Evolutionary conservation across 2,888 invertebrate species (phyloP).

Genomic region (Diarsia rubi): DNA sequence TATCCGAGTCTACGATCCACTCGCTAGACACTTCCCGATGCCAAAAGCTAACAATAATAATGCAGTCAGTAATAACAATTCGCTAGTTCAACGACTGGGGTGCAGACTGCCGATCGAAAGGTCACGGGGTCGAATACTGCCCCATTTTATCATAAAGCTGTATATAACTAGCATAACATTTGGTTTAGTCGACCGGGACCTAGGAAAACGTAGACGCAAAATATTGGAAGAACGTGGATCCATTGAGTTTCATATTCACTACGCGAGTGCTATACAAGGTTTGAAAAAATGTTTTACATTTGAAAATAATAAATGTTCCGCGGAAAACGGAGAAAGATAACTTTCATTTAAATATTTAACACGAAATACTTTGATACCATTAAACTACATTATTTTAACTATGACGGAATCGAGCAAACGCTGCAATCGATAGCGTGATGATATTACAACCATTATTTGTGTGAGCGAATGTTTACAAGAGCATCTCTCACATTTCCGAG

Average conservation of each 20-base stretch:
- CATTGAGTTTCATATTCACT: conserved; percentile 18
- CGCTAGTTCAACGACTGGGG: conserved; percentile 40
- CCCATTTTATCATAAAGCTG: conserved; percentile 30
- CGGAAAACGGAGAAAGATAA: conserved; percentile 17
- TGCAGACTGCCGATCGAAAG: conserved; percentile 45
- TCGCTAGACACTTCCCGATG: conserved; percentile 19
- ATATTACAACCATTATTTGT: conserved; percentile 67
- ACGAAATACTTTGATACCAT: conserved; percentile 22
- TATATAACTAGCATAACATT: conserved; percentile 32
- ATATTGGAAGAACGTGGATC: conserved; percentile 20
- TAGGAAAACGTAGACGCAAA: conserved; percentile 7
- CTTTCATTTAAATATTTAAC: conserved; percentile 18
- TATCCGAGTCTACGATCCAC: conserved; percentile 21
- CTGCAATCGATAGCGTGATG: conserved; percentile 50
- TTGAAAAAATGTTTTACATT: conserved; percentile 39
- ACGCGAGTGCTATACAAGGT: conserved; percentile 22
- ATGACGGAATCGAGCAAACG: conserved; percentile 17
- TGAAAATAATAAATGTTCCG: no score
- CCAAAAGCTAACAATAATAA: conserved; percentile 45
- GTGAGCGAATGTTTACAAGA: conserved; percentile 67
- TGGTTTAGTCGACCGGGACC: conserved; percentile 10
- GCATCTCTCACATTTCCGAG: conserved; percentile 59
- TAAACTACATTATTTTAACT: conserved; percentile 30
- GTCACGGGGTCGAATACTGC: conserved; percentile 48
- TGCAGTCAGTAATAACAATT: conserved; percentile 45